Base-by-base conservation (phyloP, 2,797 vertebrate species). In the Scolopax bukidnonensis region DNA sequence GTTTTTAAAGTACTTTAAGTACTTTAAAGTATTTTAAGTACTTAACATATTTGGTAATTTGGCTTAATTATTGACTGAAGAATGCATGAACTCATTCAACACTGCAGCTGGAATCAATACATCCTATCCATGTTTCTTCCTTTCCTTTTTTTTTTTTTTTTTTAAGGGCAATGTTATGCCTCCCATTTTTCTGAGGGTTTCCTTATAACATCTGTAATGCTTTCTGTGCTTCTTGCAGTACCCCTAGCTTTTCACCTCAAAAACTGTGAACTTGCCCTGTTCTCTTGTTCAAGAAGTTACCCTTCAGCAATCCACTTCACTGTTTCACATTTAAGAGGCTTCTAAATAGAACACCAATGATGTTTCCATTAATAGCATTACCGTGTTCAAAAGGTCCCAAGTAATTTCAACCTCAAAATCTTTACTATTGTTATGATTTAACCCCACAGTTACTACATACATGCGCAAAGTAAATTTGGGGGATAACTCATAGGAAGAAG, bases 151-250 rank as follows among this genome's bases (percentile, higher is more conserved):
- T 41, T 40, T 40, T 40, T 40, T 40, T 5, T 63, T 36, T 74
- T 64, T 33, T 48, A 54, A 2, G 0, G n/a, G 16, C n/a, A 92
- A 61, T 1, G 7, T 1, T 1, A 10, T 10, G 1, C 13, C 11
- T 50, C 40, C 36, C 51, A 19, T 77, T 48, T 80, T 80, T 80
- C 70, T 70, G n/a, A 84, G 10, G 8, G 36, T 41, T 74, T 92
- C 57, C 53, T 74, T 33, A 1, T 5, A 84, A 48, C 14, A 65
- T 23, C 23, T 70, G 11, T 8, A 84, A 70, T 18, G 4, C 32
- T 74, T 56, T 32, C 75, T 36, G 2, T 25, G 40, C 48, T 48
- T 61, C 40, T 76, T 36, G 32, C 8, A 68, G 10, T 2, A 84
- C 19, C 36, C 30, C 70, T 32, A 54, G 30, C 54, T 73, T 16